These are phyloP conservation scores for Clivina fossor DNA, from an alignment of 2,888 invertebrate genomes.

Conservation along the genomic window DNA sequence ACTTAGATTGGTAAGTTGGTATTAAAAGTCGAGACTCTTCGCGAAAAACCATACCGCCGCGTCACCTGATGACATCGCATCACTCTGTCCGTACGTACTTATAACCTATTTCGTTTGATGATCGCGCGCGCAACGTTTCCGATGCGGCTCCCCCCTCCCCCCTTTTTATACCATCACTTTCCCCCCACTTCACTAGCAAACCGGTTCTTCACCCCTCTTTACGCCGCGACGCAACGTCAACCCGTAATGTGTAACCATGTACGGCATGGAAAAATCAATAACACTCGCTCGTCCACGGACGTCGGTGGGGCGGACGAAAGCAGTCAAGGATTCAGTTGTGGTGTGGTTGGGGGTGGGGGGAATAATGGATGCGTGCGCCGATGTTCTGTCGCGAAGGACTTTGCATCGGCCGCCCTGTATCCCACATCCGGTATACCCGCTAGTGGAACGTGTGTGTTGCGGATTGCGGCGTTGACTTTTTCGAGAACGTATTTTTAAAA, in stretches of 20 bases:
- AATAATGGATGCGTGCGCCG: slow-evolving; percentile 37
- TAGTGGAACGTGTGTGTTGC: too few species aligned
- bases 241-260: neutral
- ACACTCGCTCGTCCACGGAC: neutral
- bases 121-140: slow-evolving; percentile 41
- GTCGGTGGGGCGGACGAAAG: slow-evolving; percentile 5
- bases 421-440: too few species aligned
- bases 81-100: slow-evolving; percentile 31
- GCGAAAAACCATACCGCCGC: too few species aligned
- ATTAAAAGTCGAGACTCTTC: too few species aligned
- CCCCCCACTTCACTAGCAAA: slow-evolving; percentile 9
- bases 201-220: neutral
- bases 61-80: too few species aligned
- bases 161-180: slow-evolving; percentile 13
- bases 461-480: too few species aligned
- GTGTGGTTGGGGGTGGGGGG: slow-evolving; percentile 27
- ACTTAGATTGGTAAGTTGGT: too few species aligned
- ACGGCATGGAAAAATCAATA: slow-evolving; percentile 18
- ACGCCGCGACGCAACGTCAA: neutral
- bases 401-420: slow-evolving; percentile 12
- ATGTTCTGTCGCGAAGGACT: slow-evolving; percentile 7
- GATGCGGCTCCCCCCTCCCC: slow-evolving; percentile 40
- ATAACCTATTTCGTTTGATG: slow-evolving; percentile 42
- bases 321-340: neutral
- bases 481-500: too few species aligned